Evolutionary conservation across 2,113 vertebrate species (phyloP), one percentile per base, ranked within the genome.

Genomic region (Epinephelus moara): DNA sequence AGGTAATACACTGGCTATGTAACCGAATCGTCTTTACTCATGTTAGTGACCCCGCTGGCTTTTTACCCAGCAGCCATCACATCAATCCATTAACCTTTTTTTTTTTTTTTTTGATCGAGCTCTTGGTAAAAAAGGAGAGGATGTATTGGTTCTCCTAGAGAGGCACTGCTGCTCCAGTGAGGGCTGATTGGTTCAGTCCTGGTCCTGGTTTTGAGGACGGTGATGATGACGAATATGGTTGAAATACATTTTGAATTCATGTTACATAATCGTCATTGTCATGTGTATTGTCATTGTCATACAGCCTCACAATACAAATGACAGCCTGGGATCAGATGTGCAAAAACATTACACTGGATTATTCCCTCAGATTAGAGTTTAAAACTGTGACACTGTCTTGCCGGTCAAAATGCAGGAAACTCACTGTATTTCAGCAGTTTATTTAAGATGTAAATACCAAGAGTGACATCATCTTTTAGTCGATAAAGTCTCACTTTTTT

Each of bases 1-100:
- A 89, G 84, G 93, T 88, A 93, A 92, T 59, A 85, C 85, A 88
- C 70, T 23, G 37, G 47, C 73, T 21, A 40, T 86, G 89, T 85
- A 90, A 92, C 82, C 40, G 40, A 87, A 91, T 85, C 69, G 55
- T 64, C 80, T 72, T 61, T 4, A 40, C 50, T 61, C 27, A 75
- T 33, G 74, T 66, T 74, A 33, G 64, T 69, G 72, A 82, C 25
- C 83, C 56, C 13, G 7, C 50, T 60, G 64, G 33, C 40, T 76
- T 85, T 78, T 82, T 73, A 88, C 57, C 71, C 47, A 70, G 76
- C 85, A 75, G 67, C 60, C 70, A 45, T 47, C 73, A 75, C 70
- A 83, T 75, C 82, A 84, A 76, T 87, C 80, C 74, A 92, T 93
- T 91, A 91, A 87, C 55, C 66, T 85, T n/a, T 45, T 4, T 30